phyloP scores from a whole-genome alignment of 2,888 invertebrate species.

The Mesorhabditis sp. region DNA sequence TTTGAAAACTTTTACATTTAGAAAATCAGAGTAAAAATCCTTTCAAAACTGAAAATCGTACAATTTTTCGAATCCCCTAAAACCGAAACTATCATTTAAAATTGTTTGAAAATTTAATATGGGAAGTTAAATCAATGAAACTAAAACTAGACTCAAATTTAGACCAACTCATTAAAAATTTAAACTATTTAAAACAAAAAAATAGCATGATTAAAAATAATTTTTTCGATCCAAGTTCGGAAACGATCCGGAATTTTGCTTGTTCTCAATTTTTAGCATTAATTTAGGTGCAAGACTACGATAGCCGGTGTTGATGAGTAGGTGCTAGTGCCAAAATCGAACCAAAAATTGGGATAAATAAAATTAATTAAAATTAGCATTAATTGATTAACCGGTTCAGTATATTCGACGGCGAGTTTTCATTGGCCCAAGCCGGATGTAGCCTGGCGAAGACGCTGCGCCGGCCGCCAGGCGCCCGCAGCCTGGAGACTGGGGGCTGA shows the following conservation, averaged over 20 bases:
- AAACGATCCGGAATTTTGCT: not conserved
- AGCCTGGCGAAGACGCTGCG: not conserved
- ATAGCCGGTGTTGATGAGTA: too few relatives aligned
- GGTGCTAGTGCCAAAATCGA: too few relatives aligned
- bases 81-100: too few relatives aligned
- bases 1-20: too few relatives aligned
- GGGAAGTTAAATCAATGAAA: too few relatives aligned
- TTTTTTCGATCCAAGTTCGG: not conserved
- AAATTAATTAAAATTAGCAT: not conserved
- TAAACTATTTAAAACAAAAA: not conserved
- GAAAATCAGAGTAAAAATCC: not conserved
- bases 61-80: too few relatives aligned
- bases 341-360: not conserved
- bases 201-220: not conserved
- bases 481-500: not conserved
- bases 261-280: too few relatives aligned
- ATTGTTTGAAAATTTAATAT: too few relatives aligned
- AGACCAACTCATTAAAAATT: too few relatives aligned
- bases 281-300: too few relatives aligned
- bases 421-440: not conserved
- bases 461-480: not conserved
- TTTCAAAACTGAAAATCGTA: slow-evolving; percentile 5
- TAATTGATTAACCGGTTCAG: slow-evolving; percentile 10
- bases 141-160: too few relatives aligned
- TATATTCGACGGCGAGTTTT: slow-evolving; percentile 14